These are phyloP conservation scores for Hirtodrosophila duncani DNA, from an alignment of 2,888 invertebrate genomes.

Conservation along the genomic window DNA sequence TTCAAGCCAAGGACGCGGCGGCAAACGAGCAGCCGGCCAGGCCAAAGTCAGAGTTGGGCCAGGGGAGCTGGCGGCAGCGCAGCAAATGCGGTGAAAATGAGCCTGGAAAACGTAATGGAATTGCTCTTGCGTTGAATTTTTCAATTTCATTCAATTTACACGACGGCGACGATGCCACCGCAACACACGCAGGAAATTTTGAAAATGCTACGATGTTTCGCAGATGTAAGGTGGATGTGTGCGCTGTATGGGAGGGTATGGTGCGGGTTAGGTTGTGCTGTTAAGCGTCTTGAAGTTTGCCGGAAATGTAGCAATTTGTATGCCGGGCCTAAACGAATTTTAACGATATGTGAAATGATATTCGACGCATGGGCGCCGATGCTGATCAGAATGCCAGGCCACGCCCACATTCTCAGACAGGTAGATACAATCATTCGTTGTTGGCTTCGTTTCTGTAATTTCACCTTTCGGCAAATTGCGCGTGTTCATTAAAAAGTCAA, in stretches of 20 bases:
- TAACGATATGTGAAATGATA: conserved; percentile 76
- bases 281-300: conserved; percentile 38
- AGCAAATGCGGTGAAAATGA: conserved; percentile 66
- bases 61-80: conserved; percentile 1
- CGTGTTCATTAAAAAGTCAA: conserved; percentile 70
- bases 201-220: conserved; percentile 29
- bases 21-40: no score
- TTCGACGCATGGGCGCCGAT: conserved; percentile 57
- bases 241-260: not conserved
- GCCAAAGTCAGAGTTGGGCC: not conserved
- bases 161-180: conserved; percentile 47
- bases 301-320: conserved; percentile 75
- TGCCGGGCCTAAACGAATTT: conserved; percentile 73
- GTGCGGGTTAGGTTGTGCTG: not conserved
- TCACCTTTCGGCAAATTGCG: conserved; percentile 66
- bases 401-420: conserved; percentile 32
- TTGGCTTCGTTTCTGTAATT: conserved; percentile 15
- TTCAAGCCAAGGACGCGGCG: conserved; percentile 39
- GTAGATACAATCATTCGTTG: not conserved
- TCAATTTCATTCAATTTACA: conserved; percentile 76
- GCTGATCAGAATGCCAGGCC: conserved; percentile 61
- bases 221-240: not conserved
- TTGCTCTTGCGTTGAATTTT: conserved; percentile 72
- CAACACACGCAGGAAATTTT: conserved; percentile 44
- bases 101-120: conserved; percentile 70